These are phyloP conservation scores for Schizopygopsis malacanthus DNA, from an alignment of 2,797 vertebrate species.

Conservation along the genomic window DNA sequence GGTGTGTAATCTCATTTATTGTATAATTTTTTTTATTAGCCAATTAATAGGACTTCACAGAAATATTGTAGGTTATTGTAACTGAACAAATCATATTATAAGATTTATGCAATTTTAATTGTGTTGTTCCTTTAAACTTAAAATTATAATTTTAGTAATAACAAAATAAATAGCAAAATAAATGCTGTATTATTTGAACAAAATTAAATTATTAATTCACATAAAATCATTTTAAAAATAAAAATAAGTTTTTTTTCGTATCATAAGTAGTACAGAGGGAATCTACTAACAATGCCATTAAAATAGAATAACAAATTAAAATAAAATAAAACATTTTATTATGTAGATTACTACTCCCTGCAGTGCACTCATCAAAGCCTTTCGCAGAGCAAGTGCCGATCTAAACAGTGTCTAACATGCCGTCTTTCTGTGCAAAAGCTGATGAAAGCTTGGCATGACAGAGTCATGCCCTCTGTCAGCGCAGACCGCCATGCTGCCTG, in stretches of 20 bases:
- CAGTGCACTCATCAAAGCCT: too few species aligned
- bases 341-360: neutral
- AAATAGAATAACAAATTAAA: neutral
- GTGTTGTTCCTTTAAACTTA: neutral
- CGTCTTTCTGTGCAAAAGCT: too few species aligned
- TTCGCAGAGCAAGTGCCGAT: too few species aligned
- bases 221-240: neutral
- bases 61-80: conserved; percentile 21
- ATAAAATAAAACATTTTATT: neutral
- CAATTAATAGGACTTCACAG: conserved; percentile 42
- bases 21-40: conserved; percentile 46
- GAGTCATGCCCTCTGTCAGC: too few species aligned
- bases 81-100: conserved; percentile 1
- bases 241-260: neutral
- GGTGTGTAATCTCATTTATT: conserved; percentile 55
- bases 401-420: too few species aligned
- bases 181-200: neutral
- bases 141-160: neutral
- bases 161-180: neutral
- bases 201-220: neutral
- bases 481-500: too few species aligned
- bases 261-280: neutral
- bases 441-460: too few species aligned
- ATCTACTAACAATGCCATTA: neutral
- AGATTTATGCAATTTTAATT: neutral